Base-by-base conservation (phyloP, 2,113 vertebrate species). In the Nasalis larvatus region DNA sequence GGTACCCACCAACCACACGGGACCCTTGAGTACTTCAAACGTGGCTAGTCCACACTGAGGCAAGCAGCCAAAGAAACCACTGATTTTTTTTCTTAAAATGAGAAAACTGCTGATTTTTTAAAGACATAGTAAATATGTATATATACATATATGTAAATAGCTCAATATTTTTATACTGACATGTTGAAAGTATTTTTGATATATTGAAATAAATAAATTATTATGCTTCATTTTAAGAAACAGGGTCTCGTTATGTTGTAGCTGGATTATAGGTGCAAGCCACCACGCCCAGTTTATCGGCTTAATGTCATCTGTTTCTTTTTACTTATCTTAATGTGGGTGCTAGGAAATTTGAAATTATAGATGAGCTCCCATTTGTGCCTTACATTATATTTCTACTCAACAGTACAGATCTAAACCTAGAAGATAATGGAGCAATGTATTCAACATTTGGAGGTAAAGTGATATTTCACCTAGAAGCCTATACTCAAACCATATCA, bases 341-440 rank as follows among this genome's bases (percentile, higher is more conserved):
- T 90, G 69, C 18, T 47, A 54, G 71, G 83, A 95, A 94, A 78
- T 45, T 84, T 88, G 10, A 91, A 94, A 96, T 94, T 80, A 84
- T 1, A 92, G 27, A 69, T 32, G 21, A 56, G 35, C 12, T 94
- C 4, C 63, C 54, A 82, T 37, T 56, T 89, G 68, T 69, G 82
- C 23, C 68, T 87, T 35, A 80, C 37, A 81, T 27, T 69, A 8
- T 63, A 82, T 45, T 76, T 86, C 80, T 81, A 86, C 42, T 90
- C 3, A 25, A 27, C 37, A 85, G 35, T 86, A 40, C 32, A 89
- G 54, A 80, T 42, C 45, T 84, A 88, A 25, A 88, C 17, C 25
- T 86, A 80, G 47, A 89, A 52, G 25, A 86, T 37, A 92, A 73
- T 35, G 49, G 18, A 86, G 13, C 21, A 91, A 52, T 74, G 27